Evolutionary conservation across 2,797 vertebrate species (phyloP).

Genomic region (Champsocephalus gunnari): DNA sequence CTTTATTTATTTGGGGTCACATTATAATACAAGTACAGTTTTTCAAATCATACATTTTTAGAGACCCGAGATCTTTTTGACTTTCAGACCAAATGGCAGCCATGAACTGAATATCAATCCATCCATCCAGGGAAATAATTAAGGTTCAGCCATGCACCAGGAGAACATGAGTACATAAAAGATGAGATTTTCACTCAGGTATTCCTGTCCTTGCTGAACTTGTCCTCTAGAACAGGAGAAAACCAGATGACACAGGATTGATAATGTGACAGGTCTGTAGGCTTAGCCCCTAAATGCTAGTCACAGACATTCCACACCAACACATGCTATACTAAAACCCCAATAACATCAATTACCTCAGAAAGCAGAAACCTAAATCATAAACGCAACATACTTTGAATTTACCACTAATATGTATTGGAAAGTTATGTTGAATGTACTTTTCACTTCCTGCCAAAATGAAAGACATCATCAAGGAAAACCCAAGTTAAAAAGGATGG

Average conservation of each 20-base stretch:
- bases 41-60: too few species aligned
- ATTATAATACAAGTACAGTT: too few species aligned
- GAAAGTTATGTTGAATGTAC: not conserved
- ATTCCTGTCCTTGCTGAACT: not conserved
- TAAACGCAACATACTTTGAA: not conserved
- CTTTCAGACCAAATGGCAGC: constrained; percentile 5
- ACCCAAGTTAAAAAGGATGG: not conserved
- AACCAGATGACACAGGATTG: not conserved
- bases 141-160: constrained; percentile 3
- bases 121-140: constrained; percentile 1
- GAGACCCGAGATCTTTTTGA: not conserved
- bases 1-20: too few species aligned
- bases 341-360: not conserved
- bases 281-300: not conserved
- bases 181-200: not conserved
- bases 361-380: too few species aligned
- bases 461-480: not conserved
- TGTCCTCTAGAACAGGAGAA: not conserved
- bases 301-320: not conserved
- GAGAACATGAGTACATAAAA: constrained; percentile 7
- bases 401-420: not conserved
- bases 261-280: not conserved
- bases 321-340: not conserved
- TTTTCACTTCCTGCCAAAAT: not conserved
- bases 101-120: constrained; percentile 14